Percentiles rank a stretch among this genome's conserved stretches.
Evolutionary conservation across 2,888 invertebrate species (phyloP).

Genomic region (Protodeltote pygarga): DNA sequence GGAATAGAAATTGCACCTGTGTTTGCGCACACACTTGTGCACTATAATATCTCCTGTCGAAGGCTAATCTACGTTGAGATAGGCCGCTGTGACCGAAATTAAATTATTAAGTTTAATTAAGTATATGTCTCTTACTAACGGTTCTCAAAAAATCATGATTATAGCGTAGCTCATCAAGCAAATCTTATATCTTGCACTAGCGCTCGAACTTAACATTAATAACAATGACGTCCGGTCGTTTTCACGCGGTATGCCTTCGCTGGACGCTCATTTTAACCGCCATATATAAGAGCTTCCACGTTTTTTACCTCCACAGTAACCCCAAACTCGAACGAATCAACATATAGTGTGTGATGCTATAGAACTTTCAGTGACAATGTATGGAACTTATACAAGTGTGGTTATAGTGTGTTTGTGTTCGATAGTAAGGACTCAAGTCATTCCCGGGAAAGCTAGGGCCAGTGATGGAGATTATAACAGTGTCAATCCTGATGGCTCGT

Average conservation of each 20-base stretch:
- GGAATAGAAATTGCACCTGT: no score
- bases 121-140: no score
- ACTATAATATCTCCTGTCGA: no score
- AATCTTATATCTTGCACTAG: constrained; percentile 41
- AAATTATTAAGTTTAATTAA: no score
- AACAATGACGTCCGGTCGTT: constrained; percentile 85
- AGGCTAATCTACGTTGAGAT: no score
- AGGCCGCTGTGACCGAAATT: no score
- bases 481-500: constrained; percentile 91
- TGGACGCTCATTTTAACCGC: constrained; percentile 78
- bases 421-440: constrained; percentile 76
- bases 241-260: constrained; percentile 78
- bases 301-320: constrained; percentile 80
- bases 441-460: constrained; percentile 78
- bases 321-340: constrained; percentile 58
- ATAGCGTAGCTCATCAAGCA: background rate
- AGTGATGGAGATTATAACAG: constrained; percentile 88
- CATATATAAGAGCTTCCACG: constrained; percentile 79
- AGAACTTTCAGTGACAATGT: constrained; percentile 62
- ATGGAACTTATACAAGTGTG: constrained; percentile 71
- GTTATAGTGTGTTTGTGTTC: constrained; percentile 74
- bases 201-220: constrained; percentile 62
- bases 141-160: no score
- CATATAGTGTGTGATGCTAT: constrained; percentile 48
- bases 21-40: no score